phyloP scores from a whole-genome alignment of 2,113 vertebrate genomes.

The Corythaeola cristata region DNA sequence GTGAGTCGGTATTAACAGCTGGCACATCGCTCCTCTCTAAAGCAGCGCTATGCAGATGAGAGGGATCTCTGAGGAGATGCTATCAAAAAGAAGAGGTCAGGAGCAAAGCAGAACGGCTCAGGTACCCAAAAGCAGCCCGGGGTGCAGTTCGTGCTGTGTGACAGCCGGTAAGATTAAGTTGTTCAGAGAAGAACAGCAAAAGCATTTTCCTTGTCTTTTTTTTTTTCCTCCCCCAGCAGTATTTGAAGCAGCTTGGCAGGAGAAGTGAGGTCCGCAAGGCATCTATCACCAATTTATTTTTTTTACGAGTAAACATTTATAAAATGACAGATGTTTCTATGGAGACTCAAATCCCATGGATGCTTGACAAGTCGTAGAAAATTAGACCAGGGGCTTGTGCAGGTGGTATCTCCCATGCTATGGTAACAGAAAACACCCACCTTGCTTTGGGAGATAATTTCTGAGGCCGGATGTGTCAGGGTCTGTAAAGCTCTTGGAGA shows the following conservation, averaged over 20 bases:
- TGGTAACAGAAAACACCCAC: neutral
- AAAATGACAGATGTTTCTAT: neutral
- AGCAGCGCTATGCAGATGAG: neutral
- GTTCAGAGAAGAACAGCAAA: neutral
- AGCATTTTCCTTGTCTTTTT: neutral
- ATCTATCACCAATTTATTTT: neutral
- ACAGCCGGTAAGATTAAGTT: neutral
- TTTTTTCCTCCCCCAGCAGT: neutral
- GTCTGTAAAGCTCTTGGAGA: neutral
- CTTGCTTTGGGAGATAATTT: neutral
- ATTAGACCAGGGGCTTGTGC: neutral
- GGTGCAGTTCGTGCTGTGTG: rapidly evolving
- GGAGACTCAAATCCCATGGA: neutral
- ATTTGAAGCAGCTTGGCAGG: neutral
- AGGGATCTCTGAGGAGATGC: neutral
- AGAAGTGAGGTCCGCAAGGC: neutral
- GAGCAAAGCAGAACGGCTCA: neutral
- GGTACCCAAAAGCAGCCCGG: neutral
- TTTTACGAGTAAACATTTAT: neutral
- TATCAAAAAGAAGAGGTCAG: neutral
- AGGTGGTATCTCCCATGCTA: neutral
- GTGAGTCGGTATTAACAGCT: neutral
- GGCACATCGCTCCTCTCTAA: neutral
- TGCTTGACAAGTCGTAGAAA: neutral
- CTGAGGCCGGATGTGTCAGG: neutral